Evolutionary conservation across 2,888 invertebrate species (phyloP).

Genomic region (Flabesymbios commensalis): DNA sequence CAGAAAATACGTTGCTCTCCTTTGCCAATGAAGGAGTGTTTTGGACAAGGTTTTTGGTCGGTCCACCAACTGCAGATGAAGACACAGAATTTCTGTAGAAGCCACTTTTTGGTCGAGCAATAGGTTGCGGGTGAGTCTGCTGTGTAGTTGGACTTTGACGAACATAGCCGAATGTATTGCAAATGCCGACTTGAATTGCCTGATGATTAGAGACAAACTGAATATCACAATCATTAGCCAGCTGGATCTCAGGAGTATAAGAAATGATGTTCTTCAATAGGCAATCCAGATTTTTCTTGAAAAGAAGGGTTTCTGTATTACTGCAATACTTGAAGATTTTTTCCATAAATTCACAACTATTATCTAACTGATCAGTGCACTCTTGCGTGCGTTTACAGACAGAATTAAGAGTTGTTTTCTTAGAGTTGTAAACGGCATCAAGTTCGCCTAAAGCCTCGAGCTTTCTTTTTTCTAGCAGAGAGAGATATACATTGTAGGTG

Average conservation of each 20-base stretch:
- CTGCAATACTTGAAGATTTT: constrained; percentile 86
- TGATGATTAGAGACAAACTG: constrained; percentile 97
- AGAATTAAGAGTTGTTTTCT: constrained; percentile 73
- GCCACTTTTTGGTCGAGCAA: no score
- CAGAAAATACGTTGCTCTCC: constrained; percentile 41
- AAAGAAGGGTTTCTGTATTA: constrained; percentile 85
- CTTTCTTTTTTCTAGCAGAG: constrained; percentile 94
- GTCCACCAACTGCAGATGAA: no score
- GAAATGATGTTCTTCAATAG: constrained; percentile 82
- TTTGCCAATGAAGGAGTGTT: no score
- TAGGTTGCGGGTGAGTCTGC: constrained; percentile 77
- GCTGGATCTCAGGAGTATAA: constrained; percentile 79
- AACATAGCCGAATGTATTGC: constrained; percentile 94
- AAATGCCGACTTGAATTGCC: constrained; percentile 94
- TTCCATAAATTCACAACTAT: constrained; percentile 86
- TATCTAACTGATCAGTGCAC: constrained; percentile 61
- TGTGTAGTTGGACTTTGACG: constrained; percentile 72
- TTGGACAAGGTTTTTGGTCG: not conserved
- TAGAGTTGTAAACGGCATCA: constrained; percentile 88
- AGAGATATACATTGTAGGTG: constrained; percentile 91
- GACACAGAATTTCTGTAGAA: no score
- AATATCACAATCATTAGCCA: constrained; percentile 68
- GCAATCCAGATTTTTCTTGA: constrained; percentile 89
- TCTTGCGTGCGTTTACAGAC: constrained; percentile 80
- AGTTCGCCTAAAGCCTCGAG: constrained; percentile 91